phyloP scores from a whole-genome alignment of 2,113 vertebrate species.

The Chiloscyllium plagiosum region DNA sequence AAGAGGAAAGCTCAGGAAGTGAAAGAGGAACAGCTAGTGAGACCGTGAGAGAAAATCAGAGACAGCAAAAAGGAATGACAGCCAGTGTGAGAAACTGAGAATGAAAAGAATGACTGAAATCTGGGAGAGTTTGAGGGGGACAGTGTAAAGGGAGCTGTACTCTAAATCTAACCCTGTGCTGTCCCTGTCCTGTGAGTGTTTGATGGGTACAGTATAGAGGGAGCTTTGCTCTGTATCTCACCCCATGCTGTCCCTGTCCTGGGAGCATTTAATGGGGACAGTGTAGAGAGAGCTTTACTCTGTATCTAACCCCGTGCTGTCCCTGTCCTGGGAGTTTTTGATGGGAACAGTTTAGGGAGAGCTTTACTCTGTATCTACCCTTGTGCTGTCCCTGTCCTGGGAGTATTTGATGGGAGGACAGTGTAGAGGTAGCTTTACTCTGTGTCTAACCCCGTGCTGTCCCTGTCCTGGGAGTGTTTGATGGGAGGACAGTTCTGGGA shows the following conservation, averaged over 20 bases:
- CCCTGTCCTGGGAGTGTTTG: no score
- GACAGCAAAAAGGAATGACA: background rate
- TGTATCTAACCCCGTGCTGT: background rate
- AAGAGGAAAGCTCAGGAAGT: background rate
- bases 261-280: no score
- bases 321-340: background rate
- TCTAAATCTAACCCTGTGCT: no score
- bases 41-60: background rate
- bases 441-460: no score
- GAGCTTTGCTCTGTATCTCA: no score
- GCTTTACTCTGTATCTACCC: no score
- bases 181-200: background rate
- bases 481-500: no score
- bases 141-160: no score
- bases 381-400: no score
- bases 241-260: no score
- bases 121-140: background rate
- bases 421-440: no score
- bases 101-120: background rate
- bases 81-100: background rate
- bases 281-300: background rate
- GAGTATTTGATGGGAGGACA: no score
- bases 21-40: background rate
- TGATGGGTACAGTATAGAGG: background rate
- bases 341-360: background rate